Base-by-base conservation (phyloP, 2,888 invertebrate genomes). In the Tortricodes alternella region DNA sequence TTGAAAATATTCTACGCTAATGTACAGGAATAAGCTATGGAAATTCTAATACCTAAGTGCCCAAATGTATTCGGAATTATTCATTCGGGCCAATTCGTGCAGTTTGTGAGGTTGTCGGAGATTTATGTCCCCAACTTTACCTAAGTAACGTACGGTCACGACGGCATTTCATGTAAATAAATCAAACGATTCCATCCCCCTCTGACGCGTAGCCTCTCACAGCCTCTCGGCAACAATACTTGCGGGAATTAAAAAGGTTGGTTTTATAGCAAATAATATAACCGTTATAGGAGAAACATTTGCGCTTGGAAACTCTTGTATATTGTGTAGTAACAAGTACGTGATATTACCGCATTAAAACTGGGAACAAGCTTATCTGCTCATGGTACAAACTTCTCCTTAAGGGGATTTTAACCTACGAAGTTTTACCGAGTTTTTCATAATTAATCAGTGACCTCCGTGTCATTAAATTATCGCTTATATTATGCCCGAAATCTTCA, bases 91-190 rank as follows among this genome's bases (percentile, higher is more conserved):
- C 72, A 71, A 79, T 80, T 79, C 75, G 70, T 76, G 74, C 73
- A 71, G 73, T 72, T 75, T 70, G 68, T 67, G 78, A 74, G 76
- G 74, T 76, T 71, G 75, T 69, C 65, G 71, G 64, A 81, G 80
- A 85, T 85, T 84, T 84, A 85, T 81, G 78, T 74, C 72, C 67
- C 73, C 73, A 81, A 83, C 73, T 84, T 82, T 76, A 70, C 76
- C 70, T 78, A 74, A 76, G 76, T 76, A 81, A 76, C 78, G 75
- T 78, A 78, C 76, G 80, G 76, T 68, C 67, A 71, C 66, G 66
- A 63, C 66, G 69, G 63, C 70, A 62, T 69, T 73, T 62, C 64
- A 64, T 62, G 67, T 65, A 68, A 76, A 82, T 83, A 82, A 81
- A 84, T 83, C 81, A 78, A 78, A 74, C 46, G 44, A 61, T 59